phyloP scores from a whole-genome alignment of 2,113 vertebrate species.

The Rhinichthys klamathensis region DNA sequence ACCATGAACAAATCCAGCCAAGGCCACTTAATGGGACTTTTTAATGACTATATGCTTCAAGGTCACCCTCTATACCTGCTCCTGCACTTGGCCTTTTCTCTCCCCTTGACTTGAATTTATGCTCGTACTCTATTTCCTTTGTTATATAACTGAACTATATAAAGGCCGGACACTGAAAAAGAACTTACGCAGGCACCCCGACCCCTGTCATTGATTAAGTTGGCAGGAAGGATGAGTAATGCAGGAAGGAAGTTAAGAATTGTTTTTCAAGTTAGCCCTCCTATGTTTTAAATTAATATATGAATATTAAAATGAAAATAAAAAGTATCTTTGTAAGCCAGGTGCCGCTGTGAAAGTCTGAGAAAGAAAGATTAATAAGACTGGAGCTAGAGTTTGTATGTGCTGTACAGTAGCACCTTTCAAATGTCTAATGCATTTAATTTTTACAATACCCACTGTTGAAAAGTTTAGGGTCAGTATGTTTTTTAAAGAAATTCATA shows the following conservation, averaged over 20 bases:
- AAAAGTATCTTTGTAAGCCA: background rate
- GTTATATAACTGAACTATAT: background rate
- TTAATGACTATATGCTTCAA: constrained; percentile 3
- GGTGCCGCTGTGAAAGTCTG: background rate
- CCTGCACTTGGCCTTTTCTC: background rate
- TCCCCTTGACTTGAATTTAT: background rate
- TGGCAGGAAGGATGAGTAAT: background rate
- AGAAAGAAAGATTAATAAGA: background rate
- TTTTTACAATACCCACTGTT: background rate
- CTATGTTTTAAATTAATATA: background rate
- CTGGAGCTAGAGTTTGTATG: background rate
- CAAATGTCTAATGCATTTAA: background rate
- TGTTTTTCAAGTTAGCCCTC: background rate
- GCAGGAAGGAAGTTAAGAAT: background rate
- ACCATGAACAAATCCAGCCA: background rate
- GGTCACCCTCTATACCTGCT: background rate
- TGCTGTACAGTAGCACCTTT: background rate
- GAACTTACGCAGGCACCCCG: background rate
- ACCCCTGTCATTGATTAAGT: background rate
- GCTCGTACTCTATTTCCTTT: background rate
- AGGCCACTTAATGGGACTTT: background rate
- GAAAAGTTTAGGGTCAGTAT: background rate
- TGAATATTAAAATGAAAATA: background rate
- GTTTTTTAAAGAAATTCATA: background rate
- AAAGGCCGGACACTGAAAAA: background rate